Percentiles rank a stretch among this genome's conserved stretches.
phyloP scores from a whole-genome alignment of 2,113 vertebrate genomes.

The Dromiciops gliroides region DNA sequence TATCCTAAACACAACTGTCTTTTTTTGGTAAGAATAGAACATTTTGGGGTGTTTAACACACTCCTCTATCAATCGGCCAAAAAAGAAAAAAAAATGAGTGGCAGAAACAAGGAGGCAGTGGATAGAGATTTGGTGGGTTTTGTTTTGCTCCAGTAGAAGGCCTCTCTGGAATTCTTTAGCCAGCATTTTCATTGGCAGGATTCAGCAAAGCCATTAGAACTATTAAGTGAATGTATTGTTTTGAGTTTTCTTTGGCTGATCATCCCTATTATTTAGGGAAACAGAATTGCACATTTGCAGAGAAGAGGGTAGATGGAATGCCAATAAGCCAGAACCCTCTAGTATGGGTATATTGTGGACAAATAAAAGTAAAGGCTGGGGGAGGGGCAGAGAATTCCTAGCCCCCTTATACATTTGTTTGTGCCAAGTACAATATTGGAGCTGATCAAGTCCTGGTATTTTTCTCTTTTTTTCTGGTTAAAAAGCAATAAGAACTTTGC shows the following conservation, averaged over 20 bases:
- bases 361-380: conserved; percentile 19
- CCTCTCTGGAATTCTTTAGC: conserved; percentile 71
- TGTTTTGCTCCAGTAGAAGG: neutral
- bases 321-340: neutral
- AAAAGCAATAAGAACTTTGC: conserved; percentile 69
- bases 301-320: conserved; percentile 1
- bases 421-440: conserved; percentile 66
- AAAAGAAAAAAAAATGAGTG: conserved; percentile 27
- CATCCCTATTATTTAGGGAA: conserved; percentile 77
- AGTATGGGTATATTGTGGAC: neutral
- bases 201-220: conserved; percentile 37
- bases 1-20: conserved; percentile 48
- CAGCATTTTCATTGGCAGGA: conserved; percentile 66
- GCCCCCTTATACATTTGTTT: neutral
- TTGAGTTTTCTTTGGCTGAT: conserved; percentile 77
- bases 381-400: conserved; percentile 41
- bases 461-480: conserved; percentile 68
- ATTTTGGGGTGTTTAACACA: conserved; percentile 61
- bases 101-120: conserved; percentile 34
- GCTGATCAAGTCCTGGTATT: conserved; percentile 42
- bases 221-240: conserved; percentile 69
- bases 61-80: conserved; percentile 26
- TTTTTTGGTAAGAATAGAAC: conserved; percentile 38
- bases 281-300: conserved; percentile 55
- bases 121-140: conserved; percentile 11